A percentile compares a stretch with the other conserved stretches of the same genome.
These are phyloP conservation scores for Prunella fulvescens DNA, from an alignment of 2,113 vertebrate genomes.

Conservation along the genomic window DNA sequence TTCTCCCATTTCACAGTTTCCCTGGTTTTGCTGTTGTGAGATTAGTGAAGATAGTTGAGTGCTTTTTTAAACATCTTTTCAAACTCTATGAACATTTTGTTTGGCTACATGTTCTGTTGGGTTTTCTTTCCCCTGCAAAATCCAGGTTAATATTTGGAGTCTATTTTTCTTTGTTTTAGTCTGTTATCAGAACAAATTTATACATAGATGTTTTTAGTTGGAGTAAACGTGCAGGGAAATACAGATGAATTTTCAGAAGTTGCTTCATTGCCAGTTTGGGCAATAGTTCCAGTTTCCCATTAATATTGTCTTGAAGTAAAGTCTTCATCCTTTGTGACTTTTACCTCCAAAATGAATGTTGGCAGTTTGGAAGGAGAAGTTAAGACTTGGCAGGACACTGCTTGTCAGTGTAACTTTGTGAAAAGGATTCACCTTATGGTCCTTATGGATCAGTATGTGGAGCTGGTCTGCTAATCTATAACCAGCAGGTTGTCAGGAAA, in stretches of 20 bases:
- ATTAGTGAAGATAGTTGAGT: background rate
- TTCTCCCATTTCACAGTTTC: constrained; percentile 22
- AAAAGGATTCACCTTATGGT: background rate
- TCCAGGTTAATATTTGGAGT: background rate
- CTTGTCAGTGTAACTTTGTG: background rate
- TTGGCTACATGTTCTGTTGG: background rate
- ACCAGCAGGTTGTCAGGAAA: background rate
- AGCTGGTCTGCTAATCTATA: background rate
- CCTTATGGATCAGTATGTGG: background rate
- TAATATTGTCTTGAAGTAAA: background rate
- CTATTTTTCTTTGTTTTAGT: background rate
- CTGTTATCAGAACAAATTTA: background rate
- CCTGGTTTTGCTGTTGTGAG: background rate
- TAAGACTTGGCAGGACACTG: background rate
- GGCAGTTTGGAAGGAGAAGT: background rate
- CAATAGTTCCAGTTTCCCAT: background rate
- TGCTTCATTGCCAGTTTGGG: background rate
- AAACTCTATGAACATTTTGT: background rate
- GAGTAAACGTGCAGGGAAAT: background rate
- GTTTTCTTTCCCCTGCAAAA: background rate
- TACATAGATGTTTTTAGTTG: background rate
- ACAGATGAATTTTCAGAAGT: background rate
- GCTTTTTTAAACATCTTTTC: constrained; percentile 5
- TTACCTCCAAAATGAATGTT: background rate
- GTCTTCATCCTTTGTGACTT: background rate